Base-by-base conservation (phyloP, 2,113 vertebrate species). In the Saguinus imperator region DNA sequence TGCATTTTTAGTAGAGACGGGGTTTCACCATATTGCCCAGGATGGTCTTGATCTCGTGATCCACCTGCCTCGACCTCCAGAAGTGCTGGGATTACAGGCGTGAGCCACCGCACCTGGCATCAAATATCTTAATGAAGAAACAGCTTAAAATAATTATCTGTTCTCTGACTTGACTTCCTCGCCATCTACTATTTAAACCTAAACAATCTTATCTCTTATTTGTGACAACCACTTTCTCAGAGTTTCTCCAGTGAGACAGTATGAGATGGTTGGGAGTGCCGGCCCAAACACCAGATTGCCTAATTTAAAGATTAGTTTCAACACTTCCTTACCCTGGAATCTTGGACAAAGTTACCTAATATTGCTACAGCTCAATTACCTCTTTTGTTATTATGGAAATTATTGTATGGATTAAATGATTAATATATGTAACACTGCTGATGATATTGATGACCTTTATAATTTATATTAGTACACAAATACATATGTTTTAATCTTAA, bases 61-160 rank as follows among this genome's bases (percentile, higher is more conserved):
- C 52, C 0, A 0, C 16, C 52, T 4, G 52, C 16, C 52, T 52
- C 52, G 5, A 16, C 52, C 52, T 5, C 16, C 16, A 5, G 16
- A 52, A 52, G 52, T 52, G 52, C 16, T 52, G 52, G 16, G 52
- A 52, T 52, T 52, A 52, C 16, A 52, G 52, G 52, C 16, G 5
- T 52, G 16, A 52, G 52, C 52, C 52, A 52, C 52, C 14, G 52
- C 52, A 6, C 52, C 52, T 52, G 52, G 16, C 52, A 52, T 45
- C 76, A 89, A 75, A 80, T 68, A 94, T 79, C 80, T 72, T 87
- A 81, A 73, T 48, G 73, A 92, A 90, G 20, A 87, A 89, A 50
- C 29, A 89, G 11, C 57, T 50, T 76, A 64, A 90, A 73, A 27
- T 35, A 85, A 21, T 85, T 45, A 48, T n/a, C 43, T 92, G 72